Conservation (phyloP, 1,140 invertebrate genomes). For the Caerostris extrusa region DNA sequence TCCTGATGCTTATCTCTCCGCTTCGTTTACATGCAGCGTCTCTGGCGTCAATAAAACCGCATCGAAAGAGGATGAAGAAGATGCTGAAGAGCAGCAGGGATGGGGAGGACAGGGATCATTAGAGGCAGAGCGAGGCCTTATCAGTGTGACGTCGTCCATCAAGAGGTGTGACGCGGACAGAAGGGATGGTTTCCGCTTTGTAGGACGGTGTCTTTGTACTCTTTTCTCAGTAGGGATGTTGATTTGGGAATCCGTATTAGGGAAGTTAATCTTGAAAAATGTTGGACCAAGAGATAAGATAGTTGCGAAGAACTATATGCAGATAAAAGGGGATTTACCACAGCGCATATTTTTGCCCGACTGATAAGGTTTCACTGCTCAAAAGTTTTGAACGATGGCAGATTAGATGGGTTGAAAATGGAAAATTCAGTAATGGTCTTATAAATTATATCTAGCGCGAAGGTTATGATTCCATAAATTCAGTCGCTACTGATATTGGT, state of each 20-base stretch:
- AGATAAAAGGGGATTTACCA: constrained; percentile 7
- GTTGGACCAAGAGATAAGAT: neutral
- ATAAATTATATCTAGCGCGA: too few species aligned
- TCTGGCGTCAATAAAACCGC: constrained; percentile 14
- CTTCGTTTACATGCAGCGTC: constrained; percentile 33
- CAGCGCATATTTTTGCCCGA: neutral
- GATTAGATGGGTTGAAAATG: too few species aligned
- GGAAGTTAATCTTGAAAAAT: constrained; percentile 9
- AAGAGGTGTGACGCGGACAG: constrained; percentile 47
- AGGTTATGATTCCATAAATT: too few species aligned
- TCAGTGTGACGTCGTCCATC: constrained; percentile 67
- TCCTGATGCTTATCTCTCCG: constrained; percentile 23
- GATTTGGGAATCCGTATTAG: neutral
- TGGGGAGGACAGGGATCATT: constrained; percentile 58
- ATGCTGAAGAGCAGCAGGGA: constrained; percentile 43
- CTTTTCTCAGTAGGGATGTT: neutral
- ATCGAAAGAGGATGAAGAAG: constrained; percentile 61
- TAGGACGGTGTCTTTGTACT: neutral
- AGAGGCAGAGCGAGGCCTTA: constrained; percentile 67
- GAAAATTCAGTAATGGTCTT: too few species aligned
- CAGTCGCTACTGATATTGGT: too few species aligned
- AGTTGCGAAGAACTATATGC: neutral
- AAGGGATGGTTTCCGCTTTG: constrained; percentile 59
- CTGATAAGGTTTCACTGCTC: neutral
- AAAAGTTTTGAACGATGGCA: neutral